Evolutionary conservation across 2,888 invertebrate species (phyloP).

Genomic region (Epinotia ramella): DNA sequence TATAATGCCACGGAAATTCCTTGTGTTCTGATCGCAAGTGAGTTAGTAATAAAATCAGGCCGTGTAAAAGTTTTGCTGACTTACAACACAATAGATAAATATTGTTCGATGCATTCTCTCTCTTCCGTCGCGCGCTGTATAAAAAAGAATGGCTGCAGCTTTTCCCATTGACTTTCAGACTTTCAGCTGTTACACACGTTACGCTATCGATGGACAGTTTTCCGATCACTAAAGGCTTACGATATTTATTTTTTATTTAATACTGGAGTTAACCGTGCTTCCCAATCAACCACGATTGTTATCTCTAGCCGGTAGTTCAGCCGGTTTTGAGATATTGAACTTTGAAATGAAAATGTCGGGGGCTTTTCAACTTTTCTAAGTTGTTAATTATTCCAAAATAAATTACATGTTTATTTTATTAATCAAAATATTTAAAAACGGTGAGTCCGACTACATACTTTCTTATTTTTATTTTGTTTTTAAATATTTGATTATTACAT

Average conservation of each 20-base stretch:
- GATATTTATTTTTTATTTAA: background rate
- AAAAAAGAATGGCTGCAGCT: constrained; percentile 13
- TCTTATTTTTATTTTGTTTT: too few relatives aligned
- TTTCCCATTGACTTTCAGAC: constrained; percentile 31
- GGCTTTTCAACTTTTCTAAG: too few relatives aligned
- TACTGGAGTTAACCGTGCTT: background rate
- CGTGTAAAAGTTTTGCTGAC: constrained; percentile 22
- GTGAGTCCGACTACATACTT: background rate
- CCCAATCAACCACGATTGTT: too few relatives aligned
- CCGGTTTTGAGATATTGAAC: too few relatives aligned
- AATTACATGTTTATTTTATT: too few relatives aligned
- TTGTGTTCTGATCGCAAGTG: background rate
- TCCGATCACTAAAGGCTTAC: background rate
- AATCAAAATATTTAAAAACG: background rate
- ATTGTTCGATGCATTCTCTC: constrained; percentile 25
- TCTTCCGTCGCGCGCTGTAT: constrained; percentile 29
- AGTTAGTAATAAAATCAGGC: constrained; percentile 27
- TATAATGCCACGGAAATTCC: background rate
- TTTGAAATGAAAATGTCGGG: too few relatives aligned
- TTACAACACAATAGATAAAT: constrained; percentile 32
- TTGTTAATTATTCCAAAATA: too few relatives aligned
- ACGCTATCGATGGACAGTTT: constrained; percentile 8
- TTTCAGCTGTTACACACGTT: constrained; percentile 22
- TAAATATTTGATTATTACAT: too few relatives aligned
- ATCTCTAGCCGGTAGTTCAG: too few relatives aligned